Percentiles rank a stretch among this genome's conserved stretches.
Evolutionary conservation across 1,140 invertebrate species (phyloP).

Genomic region (Anastatus disparis): DNA sequence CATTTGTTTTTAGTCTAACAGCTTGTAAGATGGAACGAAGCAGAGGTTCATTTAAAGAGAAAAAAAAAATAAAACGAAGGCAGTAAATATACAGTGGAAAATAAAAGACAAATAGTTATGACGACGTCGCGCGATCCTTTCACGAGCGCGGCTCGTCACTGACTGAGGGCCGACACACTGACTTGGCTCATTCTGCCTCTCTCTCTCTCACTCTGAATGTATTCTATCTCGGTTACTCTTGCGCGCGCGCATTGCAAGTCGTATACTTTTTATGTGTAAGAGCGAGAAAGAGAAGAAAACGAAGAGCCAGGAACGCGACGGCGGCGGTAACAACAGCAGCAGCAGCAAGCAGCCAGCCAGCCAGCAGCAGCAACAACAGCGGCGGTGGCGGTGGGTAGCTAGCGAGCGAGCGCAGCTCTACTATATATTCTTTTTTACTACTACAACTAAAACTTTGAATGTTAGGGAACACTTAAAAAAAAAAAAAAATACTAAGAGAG

Average conservation of each 20-base stretch:
- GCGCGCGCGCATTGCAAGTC: neutral
- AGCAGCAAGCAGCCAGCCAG: too few relatives aligned
- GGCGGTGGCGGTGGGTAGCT: too few relatives aligned
- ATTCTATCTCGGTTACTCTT: constrained; percentile 41
- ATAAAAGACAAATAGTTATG: neutral
- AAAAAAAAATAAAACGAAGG: too few relatives aligned
- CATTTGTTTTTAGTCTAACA: too few relatives aligned
- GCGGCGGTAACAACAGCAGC: constrained; percentile 24
- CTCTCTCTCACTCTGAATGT: constrained; percentile 39
- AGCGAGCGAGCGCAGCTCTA: neutral
- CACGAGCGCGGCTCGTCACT: constrained; percentile 22
- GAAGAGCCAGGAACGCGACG: constrained; percentile 23
- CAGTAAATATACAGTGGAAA: neutral
- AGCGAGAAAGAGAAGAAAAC: constrained; percentile 13
- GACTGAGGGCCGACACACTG: constrained; percentile 28
- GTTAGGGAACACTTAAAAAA: too few relatives aligned
- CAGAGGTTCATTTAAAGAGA: too few relatives aligned
- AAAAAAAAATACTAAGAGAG: too few relatives aligned
- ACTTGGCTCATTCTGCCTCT: constrained; percentile 31
- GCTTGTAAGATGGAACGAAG: too few relatives aligned
- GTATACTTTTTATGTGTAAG: neutral
- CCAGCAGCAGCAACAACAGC: too few relatives aligned
- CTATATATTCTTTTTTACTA: too few relatives aligned
- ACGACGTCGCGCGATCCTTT: neutral
- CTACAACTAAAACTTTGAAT: too few relatives aligned